Evolutionary conservation across 2,888 invertebrate species (phyloP), one percentile per base, ranked within the genome.

Genomic region (Beris chalybata): DNA sequence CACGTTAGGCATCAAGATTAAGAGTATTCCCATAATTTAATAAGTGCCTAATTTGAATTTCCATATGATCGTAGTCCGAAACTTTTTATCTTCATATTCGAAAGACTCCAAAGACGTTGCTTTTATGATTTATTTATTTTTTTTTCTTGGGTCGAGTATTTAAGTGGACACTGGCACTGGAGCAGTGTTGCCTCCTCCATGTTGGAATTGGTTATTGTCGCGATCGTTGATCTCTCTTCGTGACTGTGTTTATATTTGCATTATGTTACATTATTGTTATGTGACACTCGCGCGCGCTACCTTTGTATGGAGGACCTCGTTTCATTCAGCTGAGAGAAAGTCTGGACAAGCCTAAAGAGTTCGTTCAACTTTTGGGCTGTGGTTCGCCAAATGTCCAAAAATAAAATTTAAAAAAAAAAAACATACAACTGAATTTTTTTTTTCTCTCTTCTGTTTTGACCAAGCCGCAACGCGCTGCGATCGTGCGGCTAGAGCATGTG

Each of bases 271-370:
- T 56, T 65, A 48, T 65, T 56, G 56, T 65, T 65, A 65, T 65
- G 65, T 56, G 65, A 65, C 65, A 44, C 29, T 56, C 55, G 38
- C 13, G 5, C 55, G 38, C 13, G 5, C 30, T 48, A 65, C 65
- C 54, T 55, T 65, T 65, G 65, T 65, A 55, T 65, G 63, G 65
- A 65, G 71, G 71, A 71, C 72, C 72, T 72, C 71, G 71, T 71
- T 73, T 71, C 70, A 71, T 72, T 68, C 67, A 67, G 67, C 67
- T 72, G 71, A 71, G 73, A 72, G 73, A 73, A 73, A 73, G 73
- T 73, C 73, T 72, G 71, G 71, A 70, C 68, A 66, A 55, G 59
- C 56, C 64, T 69, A 69, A 52, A 68, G 65, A 70, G 72, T 71
- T 72, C 72, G 69, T 70, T 70, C 70, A 72, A 70, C 72, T 69